phyloP scores from a whole-genome alignment of 1,140 invertebrate genomes.

The Notospermus geniculatus region DNA sequence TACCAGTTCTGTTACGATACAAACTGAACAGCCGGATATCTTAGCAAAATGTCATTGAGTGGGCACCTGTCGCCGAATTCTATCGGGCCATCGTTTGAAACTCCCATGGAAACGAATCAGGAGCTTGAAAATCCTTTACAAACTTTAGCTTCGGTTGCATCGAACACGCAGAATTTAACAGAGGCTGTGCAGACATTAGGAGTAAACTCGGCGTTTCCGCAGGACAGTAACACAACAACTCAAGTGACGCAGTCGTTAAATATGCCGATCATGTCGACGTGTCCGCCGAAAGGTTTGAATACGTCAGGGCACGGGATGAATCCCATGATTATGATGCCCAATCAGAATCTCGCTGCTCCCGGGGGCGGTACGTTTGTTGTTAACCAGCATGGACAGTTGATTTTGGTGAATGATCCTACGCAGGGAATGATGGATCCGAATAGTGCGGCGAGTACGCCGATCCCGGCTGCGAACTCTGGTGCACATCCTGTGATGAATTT shows the following conservation, averaged over 20 bases:
- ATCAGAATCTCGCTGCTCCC: slow-evolving; percentile 21
- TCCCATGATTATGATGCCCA: slow-evolving; percentile 11
- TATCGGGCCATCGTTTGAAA: too few species aligned
- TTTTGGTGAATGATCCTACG: slow-evolving; percentile 42
- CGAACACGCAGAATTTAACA: slow-evolving; percentile 29
- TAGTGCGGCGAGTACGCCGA: not conserved
- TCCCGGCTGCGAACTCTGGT: not conserved
- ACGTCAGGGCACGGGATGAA: not conserved
- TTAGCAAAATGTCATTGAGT: too few species aligned
- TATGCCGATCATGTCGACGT: slow-evolving; percentile 29
- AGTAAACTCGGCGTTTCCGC: not conserved
- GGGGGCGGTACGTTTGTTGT: slow-evolving; percentile 18
- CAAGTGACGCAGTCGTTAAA: slow-evolving; percentile 20
- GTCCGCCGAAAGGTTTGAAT: not conserved
- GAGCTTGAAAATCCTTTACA: slow-evolving; percentile 16
- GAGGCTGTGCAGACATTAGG: not conserved
- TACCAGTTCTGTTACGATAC: too few species aligned
- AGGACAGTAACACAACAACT: slow-evolving; percentile 23
- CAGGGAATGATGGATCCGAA: slow-evolving; percentile 17
- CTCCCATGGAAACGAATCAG: too few species aligned
- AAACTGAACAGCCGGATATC: too few species aligned
- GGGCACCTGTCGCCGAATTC: too few species aligned
- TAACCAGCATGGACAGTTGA: slow-evolving; percentile 33
- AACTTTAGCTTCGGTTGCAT: slow-evolving; percentile 42
- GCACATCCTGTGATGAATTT: not conserved